These are phyloP conservation scores for cat (Felis catus) DNA, from an alignment of 2,113 vertebrate genomes.

Conservation along the genomic window DNA sequence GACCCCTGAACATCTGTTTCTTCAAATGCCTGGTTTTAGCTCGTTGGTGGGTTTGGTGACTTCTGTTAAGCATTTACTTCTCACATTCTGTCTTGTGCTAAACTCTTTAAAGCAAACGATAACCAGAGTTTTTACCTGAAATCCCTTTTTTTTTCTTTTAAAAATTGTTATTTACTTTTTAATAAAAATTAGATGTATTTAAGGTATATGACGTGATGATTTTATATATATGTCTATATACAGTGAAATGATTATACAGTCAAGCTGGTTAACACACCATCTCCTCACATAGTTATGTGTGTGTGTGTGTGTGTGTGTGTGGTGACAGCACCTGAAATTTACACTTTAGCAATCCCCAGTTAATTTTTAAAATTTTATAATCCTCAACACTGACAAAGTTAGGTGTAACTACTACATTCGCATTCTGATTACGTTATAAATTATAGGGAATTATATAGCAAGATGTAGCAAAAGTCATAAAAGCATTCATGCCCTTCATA, in stretches of 20 bases:
- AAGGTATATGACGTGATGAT: neutral
- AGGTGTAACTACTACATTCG: neutral
- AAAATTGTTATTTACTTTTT: neutral
- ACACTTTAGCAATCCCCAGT: neutral
- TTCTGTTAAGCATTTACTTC: neutral
- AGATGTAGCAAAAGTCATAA: neutral
- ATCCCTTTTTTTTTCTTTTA: neutral
- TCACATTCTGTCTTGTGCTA: neutral
- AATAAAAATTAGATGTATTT: neutral
- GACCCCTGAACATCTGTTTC: constrained; percentile 9
- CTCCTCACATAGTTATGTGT: neutral
- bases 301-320: neutral
- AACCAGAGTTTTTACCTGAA: neutral
- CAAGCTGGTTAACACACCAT: neutral
- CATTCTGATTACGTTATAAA: neutral
- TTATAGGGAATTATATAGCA: neutral
- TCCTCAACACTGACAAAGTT: neutral
- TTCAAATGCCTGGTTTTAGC: neutral
- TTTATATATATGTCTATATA: too few species aligned
- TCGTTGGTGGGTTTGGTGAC: neutral
- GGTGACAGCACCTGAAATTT: neutral
- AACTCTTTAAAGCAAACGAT: constrained; percentile 17
- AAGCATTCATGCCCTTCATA: neutral
- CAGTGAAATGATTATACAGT: neutral
- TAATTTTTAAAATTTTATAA: neutral